A percentile compares a stretch with the other conserved stretches of the same genome.
These are phyloP conservation scores for Lepeophtheirus nordmannii DNA, from an alignment of 2,888 invertebrate species.

Conservation along the genomic window DNA sequence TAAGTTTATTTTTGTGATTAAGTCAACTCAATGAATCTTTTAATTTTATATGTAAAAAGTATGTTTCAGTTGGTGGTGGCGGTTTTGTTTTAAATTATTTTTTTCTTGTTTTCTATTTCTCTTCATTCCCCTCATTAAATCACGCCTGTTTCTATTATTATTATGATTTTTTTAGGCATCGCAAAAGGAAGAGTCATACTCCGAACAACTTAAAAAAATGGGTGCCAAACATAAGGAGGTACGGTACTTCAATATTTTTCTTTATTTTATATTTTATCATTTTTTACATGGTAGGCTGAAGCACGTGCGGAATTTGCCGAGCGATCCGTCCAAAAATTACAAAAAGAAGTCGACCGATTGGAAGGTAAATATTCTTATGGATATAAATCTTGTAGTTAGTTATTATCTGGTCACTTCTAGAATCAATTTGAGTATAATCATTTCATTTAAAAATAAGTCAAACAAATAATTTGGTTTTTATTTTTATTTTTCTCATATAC, in stretches of 20 bases:
- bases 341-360: constrained; percentile 99
- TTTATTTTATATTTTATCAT: background rate
- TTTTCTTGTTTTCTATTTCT: no score
- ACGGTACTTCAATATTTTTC: constrained; percentile 9
- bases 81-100: no score
- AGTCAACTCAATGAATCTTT: no score
- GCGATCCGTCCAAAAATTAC: constrained; percentile 99
- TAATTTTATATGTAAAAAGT: no score
- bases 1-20: constrained; percentile 31
- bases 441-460: constrained; percentile 27
- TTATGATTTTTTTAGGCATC: constrained; percentile 29
- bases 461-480: background rate
- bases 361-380: constrained; percentile 57
- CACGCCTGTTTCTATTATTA: background rate
- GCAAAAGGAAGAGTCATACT: constrained; percentile 33
- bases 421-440: constrained; percentile 24
- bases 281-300: constrained; percentile 64
- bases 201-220: constrained; percentile 31
- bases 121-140: background rate
- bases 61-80: no score
- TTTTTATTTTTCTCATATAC: no score
- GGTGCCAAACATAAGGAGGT: constrained; percentile 32
- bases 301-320: constrained; percentile 99
- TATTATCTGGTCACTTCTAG: no score
- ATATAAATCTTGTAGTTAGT: no score